A percentile compares a stretch with the other conserved stretches of the same genome.
Evolutionary conservation across 2,113 vertebrate species (phyloP).

Genomic region (Pardalotus punctatus): DNA sequence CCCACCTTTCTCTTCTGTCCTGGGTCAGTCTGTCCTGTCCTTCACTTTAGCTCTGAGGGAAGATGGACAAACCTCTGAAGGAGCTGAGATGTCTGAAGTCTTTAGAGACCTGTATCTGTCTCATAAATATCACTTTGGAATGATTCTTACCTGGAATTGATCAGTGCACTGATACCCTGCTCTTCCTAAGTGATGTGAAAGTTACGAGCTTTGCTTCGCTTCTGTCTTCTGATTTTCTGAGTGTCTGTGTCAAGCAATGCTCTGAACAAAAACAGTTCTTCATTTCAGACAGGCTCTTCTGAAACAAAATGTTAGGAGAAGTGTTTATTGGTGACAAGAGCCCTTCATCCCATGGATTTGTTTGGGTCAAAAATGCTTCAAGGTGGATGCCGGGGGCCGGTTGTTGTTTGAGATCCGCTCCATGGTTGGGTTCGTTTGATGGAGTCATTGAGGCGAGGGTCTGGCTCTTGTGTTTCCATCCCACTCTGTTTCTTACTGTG

Average conservation of each 20-base stretch:
- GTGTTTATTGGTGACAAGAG: background rate
- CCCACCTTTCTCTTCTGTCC: background rate
- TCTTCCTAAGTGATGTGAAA: background rate
- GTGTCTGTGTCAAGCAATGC: accelerated
- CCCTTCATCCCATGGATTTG: background rate
- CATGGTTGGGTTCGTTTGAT: background rate
- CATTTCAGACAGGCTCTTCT: background rate
- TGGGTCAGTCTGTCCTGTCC: accelerated
- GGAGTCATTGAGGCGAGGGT: background rate
- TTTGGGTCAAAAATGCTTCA: background rate
- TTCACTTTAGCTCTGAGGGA: background rate
- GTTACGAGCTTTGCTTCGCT: background rate
- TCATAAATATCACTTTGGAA: background rate
- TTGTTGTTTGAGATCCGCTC: accelerated
- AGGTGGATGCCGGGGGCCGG: background rate
- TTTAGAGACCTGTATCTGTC: background rate
- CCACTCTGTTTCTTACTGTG: background rate
- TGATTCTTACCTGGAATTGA: accelerated
- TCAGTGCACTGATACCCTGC: background rate
- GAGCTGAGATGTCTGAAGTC: background rate
- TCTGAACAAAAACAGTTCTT: background rate
- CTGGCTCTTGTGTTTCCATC: background rate
- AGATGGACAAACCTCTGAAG: background rate
- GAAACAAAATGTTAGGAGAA: background rate
- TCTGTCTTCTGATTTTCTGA: background rate